Base-by-base conservation (phyloP, 2,888 invertebrate species). In the Epinotia bilunana region DNA sequence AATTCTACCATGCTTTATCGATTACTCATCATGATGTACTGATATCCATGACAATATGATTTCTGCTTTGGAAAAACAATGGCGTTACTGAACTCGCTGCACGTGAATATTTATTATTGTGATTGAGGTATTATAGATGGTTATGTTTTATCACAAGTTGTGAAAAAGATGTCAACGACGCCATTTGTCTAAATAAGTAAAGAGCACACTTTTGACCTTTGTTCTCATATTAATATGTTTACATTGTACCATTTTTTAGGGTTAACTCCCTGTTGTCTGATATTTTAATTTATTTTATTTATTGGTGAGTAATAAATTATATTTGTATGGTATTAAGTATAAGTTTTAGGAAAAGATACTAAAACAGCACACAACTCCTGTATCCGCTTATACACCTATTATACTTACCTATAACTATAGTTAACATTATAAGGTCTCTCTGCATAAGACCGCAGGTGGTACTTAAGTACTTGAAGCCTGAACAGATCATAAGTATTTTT, bases 111-210 rank as follows among this genome's bases (percentile, higher is more conserved):
- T 53, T 68, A 6, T 58, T n/a, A 58, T 23, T 46, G 46, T 69
- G 20, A 20, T 20, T 57, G 16, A 33, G 39, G 23, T 69, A 39
- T 20, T 16, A 23, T 28, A 65, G n/a, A n/a, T 9, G 11, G 7
- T 57, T 18, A 13, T 69, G 58, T 46, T 58, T 53, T 65, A 65
- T 18, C 13, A 58, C n/a, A n/a, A n/a, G n/a, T 58, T 58, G 58
- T 69, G 63, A 12, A 60, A 64, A 65, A 71, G 74, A 74, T 70
- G 60, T 74, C 74, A 74, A 71, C 70, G 70, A 58, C 58, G 16
- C 23, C 16, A 5, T 43, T n/a, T 12, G 28, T 33, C 16, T 16
- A 61, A 33, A 7, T 2, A n/a, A n/a, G 6, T 53, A 53, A 33
- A 33, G 16, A 7, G 33, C 28, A 12, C 33, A 28, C 2, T 33